phyloP scores from a whole-genome alignment of 2,888 invertebrate species.

The Coelopa pilipes region DNA sequence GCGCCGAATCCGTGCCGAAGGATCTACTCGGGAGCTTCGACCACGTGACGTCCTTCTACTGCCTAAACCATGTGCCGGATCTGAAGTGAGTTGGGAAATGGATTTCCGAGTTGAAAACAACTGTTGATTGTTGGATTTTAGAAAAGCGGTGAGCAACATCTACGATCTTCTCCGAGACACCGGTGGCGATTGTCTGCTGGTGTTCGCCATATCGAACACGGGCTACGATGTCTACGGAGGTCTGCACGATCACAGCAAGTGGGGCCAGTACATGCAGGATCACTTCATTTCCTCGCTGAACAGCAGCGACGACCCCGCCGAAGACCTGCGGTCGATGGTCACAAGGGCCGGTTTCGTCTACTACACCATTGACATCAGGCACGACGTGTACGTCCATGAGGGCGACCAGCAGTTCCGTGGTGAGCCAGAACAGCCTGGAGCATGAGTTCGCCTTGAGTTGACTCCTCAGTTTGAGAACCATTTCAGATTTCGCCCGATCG shows the following conservation, averaged over 20 bases:
- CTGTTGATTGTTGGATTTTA: not conserved
- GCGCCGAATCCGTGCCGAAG: constrained; percentile 67
- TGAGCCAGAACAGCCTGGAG: not conserved
- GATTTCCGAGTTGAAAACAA: not conserved
- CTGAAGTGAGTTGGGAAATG: constrained; percentile 67
- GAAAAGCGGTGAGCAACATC: not conserved
- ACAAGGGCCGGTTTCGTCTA: not conserved
- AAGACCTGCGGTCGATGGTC: not conserved
- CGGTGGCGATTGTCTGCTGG: constrained; percentile 63
- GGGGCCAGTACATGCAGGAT: not conserved
- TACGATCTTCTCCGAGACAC: not conserved
- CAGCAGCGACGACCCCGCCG: not conserved
- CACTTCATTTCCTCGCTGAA: not conserved
- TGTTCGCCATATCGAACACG: not conserved
- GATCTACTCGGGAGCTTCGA: constrained; percentile 70
- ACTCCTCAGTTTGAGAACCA: not conserved
- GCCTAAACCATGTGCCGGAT: constrained; percentile 82
- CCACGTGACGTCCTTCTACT: constrained; percentile 81
- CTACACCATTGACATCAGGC: not conserved
- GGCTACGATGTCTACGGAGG: not conserved
- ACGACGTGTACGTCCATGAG: not conserved
- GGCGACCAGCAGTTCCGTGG: not conserved
- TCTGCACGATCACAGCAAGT: not conserved
- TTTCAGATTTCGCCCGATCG: not conserved
- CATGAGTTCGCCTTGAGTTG: not conserved